A percentile compares a stretch with the other conserved stretches of the same genome.
These are phyloP conservation scores for Muntiacus reevesi DNA, from an alignment of 2,113 vertebrate species.

Conservation along the genomic window DNA sequence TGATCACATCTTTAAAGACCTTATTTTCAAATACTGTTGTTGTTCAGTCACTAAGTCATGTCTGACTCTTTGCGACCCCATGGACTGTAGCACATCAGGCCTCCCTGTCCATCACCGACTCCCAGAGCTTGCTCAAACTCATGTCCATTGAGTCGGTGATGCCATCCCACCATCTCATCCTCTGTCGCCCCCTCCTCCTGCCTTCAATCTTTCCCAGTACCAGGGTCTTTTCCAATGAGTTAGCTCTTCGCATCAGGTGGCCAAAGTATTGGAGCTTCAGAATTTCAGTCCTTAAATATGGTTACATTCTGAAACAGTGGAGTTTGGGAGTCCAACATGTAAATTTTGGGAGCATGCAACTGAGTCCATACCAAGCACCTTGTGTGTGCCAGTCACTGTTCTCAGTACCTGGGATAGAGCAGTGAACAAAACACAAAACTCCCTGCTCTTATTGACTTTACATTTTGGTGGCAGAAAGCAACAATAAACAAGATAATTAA, in stretches of 20 bases:
- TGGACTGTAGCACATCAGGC: background rate
- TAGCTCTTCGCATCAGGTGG: background rate
- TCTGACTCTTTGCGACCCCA: background rate
- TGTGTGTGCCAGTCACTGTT: background rate
- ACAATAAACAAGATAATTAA: constrained; percentile 2
- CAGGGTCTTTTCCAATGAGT: background rate
- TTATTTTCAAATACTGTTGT: background rate
- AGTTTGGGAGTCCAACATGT: background rate
- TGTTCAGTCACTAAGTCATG: background rate
- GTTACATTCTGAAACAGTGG: background rate
- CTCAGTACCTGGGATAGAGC: background rate
- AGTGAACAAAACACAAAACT: constrained; percentile 10
- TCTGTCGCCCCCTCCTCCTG: background rate
- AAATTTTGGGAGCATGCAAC: background rate
- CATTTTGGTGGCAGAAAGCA: background rate
- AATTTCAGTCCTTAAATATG: background rate
- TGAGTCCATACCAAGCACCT: background rate
- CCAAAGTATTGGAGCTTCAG: background rate
- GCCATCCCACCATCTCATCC: background rate
- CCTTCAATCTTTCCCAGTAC: background rate
- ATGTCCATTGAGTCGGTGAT: background rate
- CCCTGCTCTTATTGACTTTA: background rate
- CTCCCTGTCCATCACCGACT: background rate
- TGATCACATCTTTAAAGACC: background rate
- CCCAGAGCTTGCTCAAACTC: background rate